These are phyloP conservation scores for Mamestra brassicae DNA, from an alignment of 2,888 invertebrate genomes.

Conservation along the genomic window DNA sequence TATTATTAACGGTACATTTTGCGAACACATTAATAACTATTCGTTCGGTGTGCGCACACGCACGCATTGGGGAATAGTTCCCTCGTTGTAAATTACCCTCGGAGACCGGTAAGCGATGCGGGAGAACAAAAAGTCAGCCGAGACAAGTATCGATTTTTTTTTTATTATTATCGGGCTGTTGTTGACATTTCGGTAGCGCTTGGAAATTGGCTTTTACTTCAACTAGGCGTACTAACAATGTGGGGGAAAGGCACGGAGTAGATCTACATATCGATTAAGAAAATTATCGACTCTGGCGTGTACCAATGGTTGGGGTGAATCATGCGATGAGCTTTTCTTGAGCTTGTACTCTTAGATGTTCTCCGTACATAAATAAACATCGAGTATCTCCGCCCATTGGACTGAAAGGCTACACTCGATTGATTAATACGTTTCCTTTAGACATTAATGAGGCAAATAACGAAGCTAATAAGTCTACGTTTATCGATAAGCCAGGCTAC, in stretches of 20 bases:
- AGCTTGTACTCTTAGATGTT: slow-evolving; percentile 70
- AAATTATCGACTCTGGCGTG: slow-evolving; percentile 66
- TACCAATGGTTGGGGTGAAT: slow-evolving; percentile 75
- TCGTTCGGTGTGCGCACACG: slow-evolving; percentile 78
- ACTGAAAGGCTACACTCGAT: slow-evolving; percentile 71
- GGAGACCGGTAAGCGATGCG: slow-evolving; percentile 77
- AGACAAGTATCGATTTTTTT: slow-evolving; percentile 81
- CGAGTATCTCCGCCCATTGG: slow-evolving; percentile 67
- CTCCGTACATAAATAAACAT: slow-evolving; percentile 79
- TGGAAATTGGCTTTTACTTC: slow-evolving; percentile 60
- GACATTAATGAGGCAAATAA: slow-evolving; percentile 73
- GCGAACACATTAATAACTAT: slow-evolving; percentile 78
- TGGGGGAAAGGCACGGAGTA: slow-evolving; percentile 65
- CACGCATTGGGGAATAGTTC: slow-evolving; percentile 78
- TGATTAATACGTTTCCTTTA: slow-evolving; percentile 74
- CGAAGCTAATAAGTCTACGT: slow-evolving; percentile 68
- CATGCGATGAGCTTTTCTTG: slow-evolving; percentile 73
- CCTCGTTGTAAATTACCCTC: slow-evolving; percentile 78
- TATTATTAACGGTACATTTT: slow-evolving; percentile 84
- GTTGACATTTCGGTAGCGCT: slow-evolving; percentile 77
- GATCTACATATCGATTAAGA: slow-evolving; percentile 70
- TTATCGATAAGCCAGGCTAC: slow-evolving; percentile 65
- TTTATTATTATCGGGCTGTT: slow-evolving; percentile 65
- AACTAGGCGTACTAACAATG: slow-evolving; percentile 59
- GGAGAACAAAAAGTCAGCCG: slow-evolving; percentile 80